Base-by-base conservation (phyloP, 2,797 vertebrate species). In the Carapus acus region DNA sequence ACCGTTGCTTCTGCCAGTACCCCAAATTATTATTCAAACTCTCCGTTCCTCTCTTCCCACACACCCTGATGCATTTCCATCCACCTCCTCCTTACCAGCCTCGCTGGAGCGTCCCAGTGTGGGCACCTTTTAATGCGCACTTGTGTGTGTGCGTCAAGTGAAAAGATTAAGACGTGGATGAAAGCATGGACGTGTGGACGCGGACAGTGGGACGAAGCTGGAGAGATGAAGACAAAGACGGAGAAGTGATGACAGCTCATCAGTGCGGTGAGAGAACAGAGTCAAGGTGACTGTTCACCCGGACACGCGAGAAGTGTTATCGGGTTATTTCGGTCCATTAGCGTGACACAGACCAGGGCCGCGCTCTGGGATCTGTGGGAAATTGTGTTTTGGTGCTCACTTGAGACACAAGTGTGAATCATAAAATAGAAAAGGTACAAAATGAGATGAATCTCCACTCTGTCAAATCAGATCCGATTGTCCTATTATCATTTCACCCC, bases 241-340 rank as follows among this genome's bases (percentile, higher is more conserved):
- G 37, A 45, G 13, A 14, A 52, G 76, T 63, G 79, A 73, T 83
- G 83, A 79, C 78, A 82, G 79, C 46, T 80, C 75, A 79, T 84
- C 79, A 71, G 47, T 47, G 36, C 58, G 65, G 77, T 65, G 58
- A 69, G 67, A 51, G 34, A 68, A 39, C 27, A 65, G 45, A 65
- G 62, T 61, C 57, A 76, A 74, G 69, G 59, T 76, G 52, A 77
- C 43, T 8, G 11, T 67, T 60, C 31, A 42, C 45, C 53, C 60
- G 57, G 49, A 70, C 31, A 40, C 21, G 3, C 31, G 43, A 24
- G 55, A 8, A 23, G 62, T 20, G 43, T 61, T 43, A 62, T 74
- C 41, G 41, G 23, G 61, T 77, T 74, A 71, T 55, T 67, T 47
- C 61, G 56, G 41, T 70, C 66, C 49, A 73, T 76, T 76, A 76